A percentile compares a stretch with the other conserved stretches of the same genome.
phyloP scores from a whole-genome alignment of 2,888 invertebrate genomes.

The Spodoptera littoralis region DNA sequence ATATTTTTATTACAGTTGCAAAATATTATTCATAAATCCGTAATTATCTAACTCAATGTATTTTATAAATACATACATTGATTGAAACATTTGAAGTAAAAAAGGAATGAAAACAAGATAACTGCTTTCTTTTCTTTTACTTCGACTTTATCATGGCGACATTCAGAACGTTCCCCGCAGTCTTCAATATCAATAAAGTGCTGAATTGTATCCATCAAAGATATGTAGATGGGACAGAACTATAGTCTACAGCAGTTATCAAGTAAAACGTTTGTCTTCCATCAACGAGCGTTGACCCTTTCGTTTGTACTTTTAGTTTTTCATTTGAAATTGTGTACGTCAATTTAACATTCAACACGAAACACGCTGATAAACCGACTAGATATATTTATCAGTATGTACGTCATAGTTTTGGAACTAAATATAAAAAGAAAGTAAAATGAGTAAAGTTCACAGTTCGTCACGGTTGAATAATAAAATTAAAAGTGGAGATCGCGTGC shows the following conservation, averaged over 20 bases:
- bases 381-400: constrained; percentile 8
- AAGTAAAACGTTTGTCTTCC: constrained; percentile 8
- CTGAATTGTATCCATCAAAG: constrained; percentile 26
- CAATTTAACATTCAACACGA: constrained; percentile 13
- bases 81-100: no score
- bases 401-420: constrained; percentile 26
- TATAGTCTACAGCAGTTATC: neutral
- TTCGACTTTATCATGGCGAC: constrained; percentile 15
- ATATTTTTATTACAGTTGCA: no score
- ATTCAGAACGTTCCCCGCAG: constrained; percentile 26
- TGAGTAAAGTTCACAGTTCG: constrained; percentile 76
- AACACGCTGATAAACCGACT: constrained; percentile 7
- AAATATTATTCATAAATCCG: no score
- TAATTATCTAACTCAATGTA: no score
- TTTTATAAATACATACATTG: no score
- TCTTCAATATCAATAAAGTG: constrained; percentile 37
- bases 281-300: constrained; percentile 25
- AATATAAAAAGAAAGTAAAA: constrained; percentile 66
- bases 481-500: constrained; percentile 68
- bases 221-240: constrained; percentile 16
- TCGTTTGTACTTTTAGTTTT: constrained; percentile 11
- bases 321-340: constrained; percentile 12
- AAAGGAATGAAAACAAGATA: no score
- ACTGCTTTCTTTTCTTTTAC: neutral
- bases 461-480: constrained; percentile 62